A percentile compares a stretch with the other conserved stretches of the same genome.
Conservation (phyloP, 2,888 invertebrate species). For the Cerceris ruficornis region DNA sequence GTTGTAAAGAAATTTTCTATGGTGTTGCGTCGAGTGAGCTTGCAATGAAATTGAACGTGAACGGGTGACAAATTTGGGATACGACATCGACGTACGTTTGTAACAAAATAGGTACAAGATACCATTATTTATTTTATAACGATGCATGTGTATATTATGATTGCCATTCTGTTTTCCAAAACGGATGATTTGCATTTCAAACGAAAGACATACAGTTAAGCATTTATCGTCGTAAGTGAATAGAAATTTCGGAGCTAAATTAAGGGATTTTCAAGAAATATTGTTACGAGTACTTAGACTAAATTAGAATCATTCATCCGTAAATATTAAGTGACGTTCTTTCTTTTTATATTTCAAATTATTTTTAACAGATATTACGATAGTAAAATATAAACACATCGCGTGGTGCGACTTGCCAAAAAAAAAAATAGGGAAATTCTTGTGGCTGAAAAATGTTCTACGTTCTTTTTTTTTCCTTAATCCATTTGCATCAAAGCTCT, state of each 20-base stretch:
- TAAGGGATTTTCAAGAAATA: background rate
- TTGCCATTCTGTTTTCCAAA: constrained; percentile 17
- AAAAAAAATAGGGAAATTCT: too few relatives aligned
- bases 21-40: constrained; percentile 7
- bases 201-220: background rate
- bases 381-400: too few relatives aligned
- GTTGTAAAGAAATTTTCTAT: background rate
- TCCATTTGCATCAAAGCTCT: too few relatives aligned
- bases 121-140: constrained; percentile 52
- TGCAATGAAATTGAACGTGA: constrained; percentile 5
- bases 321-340: background rate
- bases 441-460: too few relatives aligned
- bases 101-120: constrained; percentile 26
- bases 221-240: background rate
- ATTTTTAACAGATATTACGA: background rate
- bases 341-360: background rate
- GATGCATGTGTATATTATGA: constrained; percentile 41
- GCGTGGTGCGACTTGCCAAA: too few relatives aligned
- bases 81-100: constrained; percentile 11
- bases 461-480: too few relatives aligned
- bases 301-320: background rate
- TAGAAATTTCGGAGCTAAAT: constrained; percentile 2
- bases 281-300: background rate
- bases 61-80: background rate
- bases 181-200: background rate